These are phyloP conservation scores for Drosophila nr. perissopoda DNA, from an alignment of 2,888 invertebrate genomes.

Conservation along the genomic window DNA sequence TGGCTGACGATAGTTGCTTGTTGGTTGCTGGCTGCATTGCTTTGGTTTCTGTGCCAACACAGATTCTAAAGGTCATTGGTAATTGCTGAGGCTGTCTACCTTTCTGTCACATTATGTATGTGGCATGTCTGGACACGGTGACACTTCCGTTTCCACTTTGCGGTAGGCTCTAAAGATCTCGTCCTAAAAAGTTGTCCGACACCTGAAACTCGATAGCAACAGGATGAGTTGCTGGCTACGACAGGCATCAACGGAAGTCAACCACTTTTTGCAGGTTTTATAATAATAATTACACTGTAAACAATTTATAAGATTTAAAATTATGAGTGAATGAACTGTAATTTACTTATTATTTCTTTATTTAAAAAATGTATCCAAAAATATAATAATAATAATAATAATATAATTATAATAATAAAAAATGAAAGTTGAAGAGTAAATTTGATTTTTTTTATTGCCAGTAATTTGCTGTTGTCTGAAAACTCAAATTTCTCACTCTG, in stretches of 20 bases:
- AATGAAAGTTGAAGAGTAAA: not conserved
- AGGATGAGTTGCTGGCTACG: slow-evolving; percentile 55
- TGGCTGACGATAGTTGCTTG: slow-evolving; percentile 9
- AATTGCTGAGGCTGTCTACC: slow-evolving; percentile 57
- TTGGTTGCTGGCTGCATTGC: slow-evolving; percentile 45
- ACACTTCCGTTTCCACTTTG: slow-evolving; percentile 83
- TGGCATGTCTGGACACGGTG: slow-evolving; percentile 52
- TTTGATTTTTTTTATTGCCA: not conserved
- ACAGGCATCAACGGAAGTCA: slow-evolving; percentile 66
- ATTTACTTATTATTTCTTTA: not conserved
- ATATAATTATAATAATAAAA: not conserved
- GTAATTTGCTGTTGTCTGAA: not conserved
- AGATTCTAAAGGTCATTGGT: slow-evolving; percentile 71
- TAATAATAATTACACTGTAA: slow-evolving; percentile 36
- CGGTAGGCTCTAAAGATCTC: slow-evolving; percentile 60
- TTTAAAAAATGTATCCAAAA: not conserved
- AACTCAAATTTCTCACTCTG: not conserved
- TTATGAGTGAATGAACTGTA: rapidly evolving
- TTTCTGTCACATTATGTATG: slow-evolving; percentile 34
- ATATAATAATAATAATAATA: not conserved
- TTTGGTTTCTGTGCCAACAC: slow-evolving; percentile 74
- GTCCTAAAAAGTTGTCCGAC: slow-evolving; percentile 27
- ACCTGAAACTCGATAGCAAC: slow-evolving; percentile 61
- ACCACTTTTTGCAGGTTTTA: slow-evolving; percentile 45
- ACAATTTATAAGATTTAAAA: not conserved